Evolutionary conservation across 2,888 invertebrate species (phyloP), one percentile per base, ranked within the genome.

Genomic region (Eupsilia transversa): DNA sequence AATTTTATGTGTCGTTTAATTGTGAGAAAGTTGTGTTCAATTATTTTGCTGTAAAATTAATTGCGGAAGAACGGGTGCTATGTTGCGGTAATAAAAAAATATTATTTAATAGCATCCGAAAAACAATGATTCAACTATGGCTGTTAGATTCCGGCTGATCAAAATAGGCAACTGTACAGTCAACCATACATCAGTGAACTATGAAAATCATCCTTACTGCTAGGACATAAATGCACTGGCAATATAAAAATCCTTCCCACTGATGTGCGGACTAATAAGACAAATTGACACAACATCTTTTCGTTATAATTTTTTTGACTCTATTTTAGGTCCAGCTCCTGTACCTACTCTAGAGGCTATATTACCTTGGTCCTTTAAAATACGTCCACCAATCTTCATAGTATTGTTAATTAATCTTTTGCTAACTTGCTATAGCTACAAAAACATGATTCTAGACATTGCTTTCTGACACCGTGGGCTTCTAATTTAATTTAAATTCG

Each of bases 1-100:
- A 91, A 95, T 94, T 95, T 95, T 93, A 95, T 94, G 93, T 91
- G 86, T 90, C 87, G 87, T 91, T 92, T 94, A 92, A 94, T 93
- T 95, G 95, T 95, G 96, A 93, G 96, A 95, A 93, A 88, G 88
- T 86, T 88, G 73, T 77, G 80, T 78, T 71, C 78, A 84, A 92
- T 92, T 90, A 91, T 90, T 90, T 89, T 75, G 90, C 90, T 88
- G 88, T 92, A 88, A 93, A 93, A 76, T 89, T 92, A 91, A 93
- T 92, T 81, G 79, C 80, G 59, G 70, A 85, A 82, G 80, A 84
- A 83, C 83, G 74, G 83, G 69, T 70, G 73, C 35, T 74, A 68
- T 69, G 43, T 49, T 35, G 38, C 33, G 46, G 17, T 64, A n/a
- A 33, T 72, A 74, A 75, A 74, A 38, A 78, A 63, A 10, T 30